phyloP scores from a whole-genome alignment of 1,140 invertebrate species.

The Lasioglossum albipes region DNA sequence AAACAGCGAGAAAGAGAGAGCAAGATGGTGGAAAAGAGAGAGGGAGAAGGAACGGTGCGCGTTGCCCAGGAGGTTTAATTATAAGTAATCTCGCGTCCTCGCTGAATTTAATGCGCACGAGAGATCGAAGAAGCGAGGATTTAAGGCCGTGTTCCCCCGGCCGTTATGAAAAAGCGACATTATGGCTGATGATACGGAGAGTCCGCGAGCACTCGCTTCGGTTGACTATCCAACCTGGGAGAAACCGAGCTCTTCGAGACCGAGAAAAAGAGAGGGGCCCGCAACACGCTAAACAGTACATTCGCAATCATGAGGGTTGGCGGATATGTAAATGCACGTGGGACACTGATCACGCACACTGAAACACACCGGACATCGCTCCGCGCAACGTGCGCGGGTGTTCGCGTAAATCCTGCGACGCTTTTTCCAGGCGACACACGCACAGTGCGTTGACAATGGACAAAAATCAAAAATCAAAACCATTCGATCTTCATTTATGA shows the following conservation, averaged over 20 bases:
- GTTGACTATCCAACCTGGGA: no score
- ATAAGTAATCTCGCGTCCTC: slow-evolving; percentile 50
- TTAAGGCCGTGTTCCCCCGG: slow-evolving; percentile 32
- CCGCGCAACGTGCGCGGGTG: slow-evolving; percentile 1
- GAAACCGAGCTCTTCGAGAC: neutral
- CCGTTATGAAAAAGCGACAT: slow-evolving; percentile 52
- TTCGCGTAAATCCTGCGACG: neutral
- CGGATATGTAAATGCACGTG: slow-evolving; percentile 42
- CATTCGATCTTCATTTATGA: no score
- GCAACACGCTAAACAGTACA: slow-evolving; percentile 39
- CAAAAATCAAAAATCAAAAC: no score
- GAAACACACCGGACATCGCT: neutral
- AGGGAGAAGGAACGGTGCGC: neutral
- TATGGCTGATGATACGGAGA: slow-evolving; percentile 41
- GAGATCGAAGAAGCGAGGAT: slow-evolving; percentile 42
- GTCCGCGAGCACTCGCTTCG: neutral
- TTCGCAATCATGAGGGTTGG: slow-evolving; percentile 43
- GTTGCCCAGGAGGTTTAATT: slow-evolving; percentile 44
- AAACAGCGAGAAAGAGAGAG: neutral
- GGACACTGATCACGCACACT: slow-evolving; percentile 41
- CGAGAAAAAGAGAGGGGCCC: slow-evolving; percentile 1
- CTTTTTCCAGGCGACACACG: no score
- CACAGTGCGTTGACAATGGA: no score
- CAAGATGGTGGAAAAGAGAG: neutral
- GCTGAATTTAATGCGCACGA: slow-evolving; percentile 47